phyloP scores from a whole-genome alignment of 2,113 vertebrate species.

The Coracopsis vasa region DNA sequence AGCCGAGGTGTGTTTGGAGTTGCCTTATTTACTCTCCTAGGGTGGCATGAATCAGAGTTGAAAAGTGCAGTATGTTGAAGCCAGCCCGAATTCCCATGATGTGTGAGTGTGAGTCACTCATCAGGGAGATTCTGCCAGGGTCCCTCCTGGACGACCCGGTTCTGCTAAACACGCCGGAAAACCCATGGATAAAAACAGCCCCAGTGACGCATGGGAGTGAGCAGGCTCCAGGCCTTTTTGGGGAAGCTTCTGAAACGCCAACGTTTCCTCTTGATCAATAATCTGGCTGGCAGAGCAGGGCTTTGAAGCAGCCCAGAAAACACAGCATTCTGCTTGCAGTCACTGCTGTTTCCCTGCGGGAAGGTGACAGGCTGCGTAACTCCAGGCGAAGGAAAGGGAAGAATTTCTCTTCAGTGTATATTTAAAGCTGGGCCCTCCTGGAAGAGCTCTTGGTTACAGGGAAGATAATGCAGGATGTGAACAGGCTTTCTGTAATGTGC shows the following conservation, averaged over 20 bases:
- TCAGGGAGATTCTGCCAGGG: slow-evolving; percentile 55
- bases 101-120: slow-evolving; percentile 45
- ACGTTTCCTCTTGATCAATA: slow-evolving; percentile 31
- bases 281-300: neutral
- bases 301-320: neutral
- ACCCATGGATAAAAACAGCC: slow-evolving; percentile 30
- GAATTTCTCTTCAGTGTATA: neutral
- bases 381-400: neutral
- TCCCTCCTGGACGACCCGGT: slow-evolving; percentile 50
- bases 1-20: neutral
- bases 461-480: neutral
- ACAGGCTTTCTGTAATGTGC: neutral
- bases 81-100: slow-evolving; percentile 36
- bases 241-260: slow-evolving; percentile 25
- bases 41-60: slow-evolving; percentile 67
- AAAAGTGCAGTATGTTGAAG: slow-evolving; percentile 59
- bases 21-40: slow-evolving; percentile 50
- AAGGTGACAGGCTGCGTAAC: neutral
- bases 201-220: neutral
- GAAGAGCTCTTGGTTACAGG: neutral
- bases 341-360: neutral
- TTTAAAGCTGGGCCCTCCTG: neutral
- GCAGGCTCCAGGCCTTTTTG: slow-evolving; percentile 14
- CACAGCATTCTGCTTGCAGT: neutral
- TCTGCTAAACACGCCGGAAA: neutral